Evolutionary conservation across 2,113 vertebrate genomes (phyloP).

Genomic region (Syrmaticus mikado): DNA sequence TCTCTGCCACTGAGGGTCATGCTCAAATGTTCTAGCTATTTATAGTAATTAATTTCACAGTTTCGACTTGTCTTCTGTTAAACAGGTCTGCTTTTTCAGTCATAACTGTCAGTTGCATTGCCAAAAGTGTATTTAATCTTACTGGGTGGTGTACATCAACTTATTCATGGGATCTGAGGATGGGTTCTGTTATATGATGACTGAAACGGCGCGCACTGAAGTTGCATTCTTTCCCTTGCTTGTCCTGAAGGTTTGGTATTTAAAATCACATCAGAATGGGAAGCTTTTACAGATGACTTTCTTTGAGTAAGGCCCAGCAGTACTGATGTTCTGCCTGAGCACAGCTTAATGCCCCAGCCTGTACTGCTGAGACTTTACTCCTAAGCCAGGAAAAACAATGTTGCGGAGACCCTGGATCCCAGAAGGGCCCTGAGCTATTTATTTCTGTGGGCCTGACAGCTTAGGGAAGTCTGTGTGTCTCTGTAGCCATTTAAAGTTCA

Average conservation of each 20-base stretch:
- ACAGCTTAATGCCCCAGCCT: neutral
- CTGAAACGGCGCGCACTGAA: neutral
- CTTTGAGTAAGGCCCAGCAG: neutral
- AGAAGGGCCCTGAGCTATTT: slow-evolving; percentile 32
- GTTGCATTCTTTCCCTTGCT: neutral
- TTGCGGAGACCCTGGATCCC: neutral
- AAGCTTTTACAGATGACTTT: neutral
- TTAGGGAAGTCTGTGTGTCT: neutral
- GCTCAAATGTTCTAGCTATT: slow-evolving; percentile 43
- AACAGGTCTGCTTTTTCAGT: slow-evolving; percentile 38
- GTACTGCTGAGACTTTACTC: slow-evolving; percentile 36
- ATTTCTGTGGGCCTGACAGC: neutral
- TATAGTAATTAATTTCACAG: slow-evolving; percentile 55
- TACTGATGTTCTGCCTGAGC: neutral
- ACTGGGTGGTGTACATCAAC: neutral
- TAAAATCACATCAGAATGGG: neutral
- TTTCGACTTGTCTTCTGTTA: neutral
- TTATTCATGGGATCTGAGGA: neutral
- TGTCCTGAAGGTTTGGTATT: neutral
- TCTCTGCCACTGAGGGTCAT: slow-evolving; percentile 15
- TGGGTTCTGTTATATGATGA: neutral
- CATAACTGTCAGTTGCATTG: neutral
- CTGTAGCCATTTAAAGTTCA: slow-evolving; percentile 8
- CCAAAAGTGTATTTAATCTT: slow-evolving; percentile 6
- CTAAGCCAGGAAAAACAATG: slow-evolving; percentile 33